Percentiles rank a stretch among this genome's conserved stretches.
These are phyloP conservation scores for Ischnus inquisitorius DNA, from an alignment of 2,888 invertebrate genomes.

Conservation along the genomic window DNA sequence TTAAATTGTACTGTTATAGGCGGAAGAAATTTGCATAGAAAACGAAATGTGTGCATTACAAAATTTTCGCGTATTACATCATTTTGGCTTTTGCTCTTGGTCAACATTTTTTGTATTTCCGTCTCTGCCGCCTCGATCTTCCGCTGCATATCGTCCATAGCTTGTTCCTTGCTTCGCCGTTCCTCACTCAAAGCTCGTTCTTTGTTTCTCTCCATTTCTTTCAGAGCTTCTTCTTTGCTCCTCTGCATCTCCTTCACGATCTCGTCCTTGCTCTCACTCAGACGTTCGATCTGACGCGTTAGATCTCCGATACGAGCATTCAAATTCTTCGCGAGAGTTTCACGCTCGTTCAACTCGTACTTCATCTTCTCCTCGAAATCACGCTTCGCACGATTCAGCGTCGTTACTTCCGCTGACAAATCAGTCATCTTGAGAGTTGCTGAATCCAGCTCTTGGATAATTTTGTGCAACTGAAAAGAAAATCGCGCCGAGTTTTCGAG, in stretches of 20 bases:
- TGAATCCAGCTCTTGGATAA: constrained; percentile 42
- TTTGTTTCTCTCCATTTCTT: constrained; percentile 27
- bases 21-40: neutral
- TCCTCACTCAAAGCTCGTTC: constrained; percentile 13
- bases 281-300: constrained; percentile 37
- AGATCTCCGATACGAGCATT: constrained; percentile 41
- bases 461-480: constrained; percentile 35
- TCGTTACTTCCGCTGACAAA: constrained; percentile 30
- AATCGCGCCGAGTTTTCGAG: neutral
- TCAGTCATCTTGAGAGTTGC: constrained; percentile 24
- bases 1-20: neutral
- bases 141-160: constrained; percentile 45
- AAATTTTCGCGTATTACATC: constrained; percentile 26
- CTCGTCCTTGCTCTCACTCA: constrained; percentile 52
- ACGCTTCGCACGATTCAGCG: constrained; percentile 36
- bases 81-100: constrained; percentile 24
- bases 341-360: constrained; percentile 34
- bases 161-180: constrained; percentile 35
- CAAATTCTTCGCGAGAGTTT: constrained; percentile 46
- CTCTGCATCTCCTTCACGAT: constrained; percentile 47
- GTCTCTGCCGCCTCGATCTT: constrained; percentile 41
- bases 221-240: constrained; percentile 42
- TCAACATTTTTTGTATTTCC: constrained; percentile 31
- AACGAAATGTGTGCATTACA: neutral
- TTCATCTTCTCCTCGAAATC: constrained; percentile 49